A percentile compares a stretch with the other conserved stretches of the same genome.
Evolutionary conservation across 2,888 invertebrate species (phyloP).

Genomic region (Gandaritis pyraliata): DNA sequence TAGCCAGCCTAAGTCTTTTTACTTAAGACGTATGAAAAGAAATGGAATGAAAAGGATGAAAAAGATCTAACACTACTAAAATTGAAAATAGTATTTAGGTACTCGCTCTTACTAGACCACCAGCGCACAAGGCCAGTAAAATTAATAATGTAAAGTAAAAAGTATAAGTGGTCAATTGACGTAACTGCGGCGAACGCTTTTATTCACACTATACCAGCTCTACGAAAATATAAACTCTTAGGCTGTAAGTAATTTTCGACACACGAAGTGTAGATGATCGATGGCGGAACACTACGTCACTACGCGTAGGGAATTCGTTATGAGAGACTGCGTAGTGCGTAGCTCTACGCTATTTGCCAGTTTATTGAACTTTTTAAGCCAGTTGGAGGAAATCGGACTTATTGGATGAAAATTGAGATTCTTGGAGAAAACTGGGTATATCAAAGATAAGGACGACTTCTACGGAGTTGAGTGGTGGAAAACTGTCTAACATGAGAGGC

Average conservation of each 20-base stretch:
- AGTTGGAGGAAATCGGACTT: neutral
- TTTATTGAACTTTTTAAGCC: constrained; percentile 12
- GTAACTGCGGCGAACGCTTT: neutral
- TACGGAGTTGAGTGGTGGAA: too few relatives aligned
- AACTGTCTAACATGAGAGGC: too few relatives aligned
- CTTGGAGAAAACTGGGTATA: neutral
- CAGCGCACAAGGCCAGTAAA: too few relatives aligned
- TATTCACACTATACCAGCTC: neutral
- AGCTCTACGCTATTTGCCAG: neutral
- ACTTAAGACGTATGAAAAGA: too few relatives aligned
- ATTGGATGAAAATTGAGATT: neutral
- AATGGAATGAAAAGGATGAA: too few relatives aligned
- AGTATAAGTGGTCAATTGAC: neutral
- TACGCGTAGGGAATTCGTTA: constrained; percentile 24
- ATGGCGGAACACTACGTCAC: constrained; percentile 67
- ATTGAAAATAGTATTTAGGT: too few relatives aligned
- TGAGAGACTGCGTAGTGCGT: constrained; percentile 15
- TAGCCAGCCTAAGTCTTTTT: too few relatives aligned
- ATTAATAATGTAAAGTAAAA: too few relatives aligned
- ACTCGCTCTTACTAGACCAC: too few relatives aligned
- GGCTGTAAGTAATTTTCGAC: constrained; percentile 74
- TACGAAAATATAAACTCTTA: neutral
- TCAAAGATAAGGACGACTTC: too few relatives aligned
- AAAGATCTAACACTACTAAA: too few relatives aligned
- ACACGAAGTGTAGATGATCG: constrained; percentile 72